Percentiles rank a stretch among this genome's conserved stretches.
These are phyloP conservation scores for Zosterops lateralis DNA, from an alignment of 2,113 vertebrate genomes.

Conservation along the genomic window DNA sequence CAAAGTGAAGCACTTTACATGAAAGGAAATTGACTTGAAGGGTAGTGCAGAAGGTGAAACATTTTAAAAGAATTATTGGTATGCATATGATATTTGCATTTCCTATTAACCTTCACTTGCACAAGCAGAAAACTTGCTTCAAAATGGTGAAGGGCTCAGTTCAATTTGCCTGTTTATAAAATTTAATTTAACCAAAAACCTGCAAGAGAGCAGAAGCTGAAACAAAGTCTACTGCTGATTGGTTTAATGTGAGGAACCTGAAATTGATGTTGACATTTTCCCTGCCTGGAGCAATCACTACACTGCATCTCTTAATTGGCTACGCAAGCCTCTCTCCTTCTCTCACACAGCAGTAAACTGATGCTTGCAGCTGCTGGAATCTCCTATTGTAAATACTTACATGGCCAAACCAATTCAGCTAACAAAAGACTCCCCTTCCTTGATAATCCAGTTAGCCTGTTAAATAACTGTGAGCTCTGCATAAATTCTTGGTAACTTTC, in stretches of 20 bases:
- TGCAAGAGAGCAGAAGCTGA: neutral
- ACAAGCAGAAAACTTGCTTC: neutral
- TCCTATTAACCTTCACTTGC: neutral
- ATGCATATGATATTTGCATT: neutral
- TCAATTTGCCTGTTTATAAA: constrained; percentile 4
- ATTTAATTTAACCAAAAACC: constrained; percentile 38
- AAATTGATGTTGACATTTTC: constrained; percentile 13
- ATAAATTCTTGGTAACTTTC: neutral
- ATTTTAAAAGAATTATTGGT: neutral
- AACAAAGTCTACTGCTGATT: neutral
- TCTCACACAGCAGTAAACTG: neutral
- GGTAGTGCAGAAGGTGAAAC: neutral
- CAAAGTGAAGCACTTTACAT: neutral
- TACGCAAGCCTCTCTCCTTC: neutral
- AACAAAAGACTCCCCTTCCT: neutral
- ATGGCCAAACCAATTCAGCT: neutral
- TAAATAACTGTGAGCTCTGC: neutral
- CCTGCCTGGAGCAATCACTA: constrained; percentile 10
- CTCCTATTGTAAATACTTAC: neutral
- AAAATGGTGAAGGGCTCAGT: neutral
- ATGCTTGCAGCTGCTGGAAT: neutral
- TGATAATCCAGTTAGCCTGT: constrained; percentile 42
- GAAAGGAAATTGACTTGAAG: neutral
- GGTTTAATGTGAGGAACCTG: neutral
- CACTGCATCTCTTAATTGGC: neutral